Evolutionary conservation across 2,113 vertebrate species (phyloP).

Genomic region (Nothoprocta perdicaria): DNA sequence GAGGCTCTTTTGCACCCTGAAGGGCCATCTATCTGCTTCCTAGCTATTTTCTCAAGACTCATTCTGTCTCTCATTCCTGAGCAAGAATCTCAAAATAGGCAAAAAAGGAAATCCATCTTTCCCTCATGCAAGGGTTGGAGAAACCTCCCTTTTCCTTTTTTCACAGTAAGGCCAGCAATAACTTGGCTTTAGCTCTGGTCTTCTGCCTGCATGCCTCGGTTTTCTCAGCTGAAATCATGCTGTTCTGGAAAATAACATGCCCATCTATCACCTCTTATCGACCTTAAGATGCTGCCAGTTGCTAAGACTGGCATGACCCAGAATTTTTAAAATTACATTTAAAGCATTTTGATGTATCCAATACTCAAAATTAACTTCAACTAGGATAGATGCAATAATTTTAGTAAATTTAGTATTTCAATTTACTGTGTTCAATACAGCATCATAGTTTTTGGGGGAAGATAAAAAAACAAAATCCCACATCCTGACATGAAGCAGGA

Average conservation of each 20-base stretch:
- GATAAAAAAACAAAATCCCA: background rate
- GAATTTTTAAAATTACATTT: background rate
- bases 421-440: background rate
- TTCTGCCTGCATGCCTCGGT: background rate
- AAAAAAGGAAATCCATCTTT: background rate
- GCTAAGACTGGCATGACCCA: background rate
- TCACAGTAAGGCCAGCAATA: background rate
- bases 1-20: background rate
- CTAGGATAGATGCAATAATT: background rate
- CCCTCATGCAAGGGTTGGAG: background rate
- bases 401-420: background rate
- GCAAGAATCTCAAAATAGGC: background rate
- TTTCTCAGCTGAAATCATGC: background rate
- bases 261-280: background rate
- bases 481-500: background rate
- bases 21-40: slow-evolving; percentile 52
- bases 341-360: background rate
- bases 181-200: background rate
- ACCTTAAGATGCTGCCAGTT: background rate
- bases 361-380: background rate
- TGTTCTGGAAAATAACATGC: background rate
- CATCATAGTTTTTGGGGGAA: background rate
- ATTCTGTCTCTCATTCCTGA: background rate
- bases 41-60: background rate
- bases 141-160: too few species aligned